Evolutionary conservation across 92 coral and sea anemone genomes (phyloP), one percentile per base, ranked within the genome.

Genomic region (Palythoa grandiflora): DNA sequence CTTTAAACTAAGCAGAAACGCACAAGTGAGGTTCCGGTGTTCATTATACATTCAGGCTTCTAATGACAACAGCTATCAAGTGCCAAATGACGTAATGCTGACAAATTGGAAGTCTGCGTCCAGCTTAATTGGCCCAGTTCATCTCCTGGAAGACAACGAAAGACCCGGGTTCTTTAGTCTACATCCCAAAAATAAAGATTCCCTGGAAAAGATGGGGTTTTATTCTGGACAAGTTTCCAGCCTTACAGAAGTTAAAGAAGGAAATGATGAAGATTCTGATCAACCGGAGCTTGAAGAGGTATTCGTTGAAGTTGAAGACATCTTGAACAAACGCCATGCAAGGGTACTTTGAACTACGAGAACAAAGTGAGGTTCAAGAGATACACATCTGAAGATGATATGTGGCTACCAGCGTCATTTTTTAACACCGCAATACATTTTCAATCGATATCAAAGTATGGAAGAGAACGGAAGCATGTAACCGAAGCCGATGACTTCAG

Each of bases 321-420:
- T 89, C 71, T n/a, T 92, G 1, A 90, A 79, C 0, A 37, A 80
- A 17, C 71, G 90, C 35, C 81, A 86, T 2, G 68, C 35, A 20
- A 77, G 68, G 15, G 84, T 71, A 71, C 1, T 14, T 17, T 61
- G 13, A 80, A 85, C 0, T 89, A 73, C 21, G 90, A 89, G 55
- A 89, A 79, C 60, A 83, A 86, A 50, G 94, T 92, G 0, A 63
- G 90, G 13, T 89, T 89, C 47, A 85, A 89, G 50, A 92, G 94
- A 53, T 89, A 89, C 37, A 74, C 81, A 2, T 85, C 92, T 1
- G 90, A 89, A 38, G 92, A 91, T 17, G 94, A 92, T 71, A 87
- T 80, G 72, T 89, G 94, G 94, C 83, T 92, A 37, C 92, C 92
- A 1, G 85, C 88, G 0, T 87, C 94, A 9, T 71, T 87, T 16